phyloP scores from a whole-genome alignment of 2,797 vertebrate genomes.

The Sebastolobus alascanus region DNA sequence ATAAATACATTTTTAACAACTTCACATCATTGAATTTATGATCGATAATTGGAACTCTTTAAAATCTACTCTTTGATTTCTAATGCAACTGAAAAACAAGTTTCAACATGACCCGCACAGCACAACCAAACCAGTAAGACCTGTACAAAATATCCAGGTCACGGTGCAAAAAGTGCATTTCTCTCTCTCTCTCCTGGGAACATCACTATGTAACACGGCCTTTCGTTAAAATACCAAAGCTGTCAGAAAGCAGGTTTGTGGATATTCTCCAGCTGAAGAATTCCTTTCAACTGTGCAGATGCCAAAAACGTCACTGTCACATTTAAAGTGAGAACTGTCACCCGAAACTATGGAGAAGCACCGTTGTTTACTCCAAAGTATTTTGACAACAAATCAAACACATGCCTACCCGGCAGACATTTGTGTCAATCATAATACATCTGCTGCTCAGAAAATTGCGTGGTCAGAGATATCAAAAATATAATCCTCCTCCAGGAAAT shows the following conservation, averaged over 20 bases:
- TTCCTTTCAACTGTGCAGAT: slow-evolving; percentile 18
- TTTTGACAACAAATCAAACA: neutral
- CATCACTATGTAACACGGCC: neutral
- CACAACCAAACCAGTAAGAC: neutral
- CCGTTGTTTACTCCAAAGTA: slow-evolving; percentile 28
- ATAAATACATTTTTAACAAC: neutral
- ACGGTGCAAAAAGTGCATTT: neutral
- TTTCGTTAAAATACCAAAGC: slow-evolving; percentile 10
- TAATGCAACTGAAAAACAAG: neutral
- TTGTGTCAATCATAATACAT: neutral
- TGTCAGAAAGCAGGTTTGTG: slow-evolving; percentile 51
- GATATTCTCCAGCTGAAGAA: slow-evolving; percentile 53
- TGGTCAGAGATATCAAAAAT: slow-evolving; percentile 68
- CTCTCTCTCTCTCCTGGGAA: neutral
- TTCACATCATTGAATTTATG: neutral
- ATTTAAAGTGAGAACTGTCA: slow-evolving; percentile 49
- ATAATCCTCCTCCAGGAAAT: slow-evolving; percentile 57
- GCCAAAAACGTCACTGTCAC: slow-evolving; percentile 63
- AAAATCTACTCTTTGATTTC: neutral
- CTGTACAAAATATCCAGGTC: neutral
- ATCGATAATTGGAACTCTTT: neutral
- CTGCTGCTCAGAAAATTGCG: neutral
- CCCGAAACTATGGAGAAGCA: slow-evolving; percentile 42
- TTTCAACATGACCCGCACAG: neutral
- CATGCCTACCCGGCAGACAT: neutral